Evolutionary conservation across 1,140 invertebrate genomes (phyloP), one percentile per base, ranked within the genome.

Genomic region (Thaumatotibia leucotreta): DNA sequence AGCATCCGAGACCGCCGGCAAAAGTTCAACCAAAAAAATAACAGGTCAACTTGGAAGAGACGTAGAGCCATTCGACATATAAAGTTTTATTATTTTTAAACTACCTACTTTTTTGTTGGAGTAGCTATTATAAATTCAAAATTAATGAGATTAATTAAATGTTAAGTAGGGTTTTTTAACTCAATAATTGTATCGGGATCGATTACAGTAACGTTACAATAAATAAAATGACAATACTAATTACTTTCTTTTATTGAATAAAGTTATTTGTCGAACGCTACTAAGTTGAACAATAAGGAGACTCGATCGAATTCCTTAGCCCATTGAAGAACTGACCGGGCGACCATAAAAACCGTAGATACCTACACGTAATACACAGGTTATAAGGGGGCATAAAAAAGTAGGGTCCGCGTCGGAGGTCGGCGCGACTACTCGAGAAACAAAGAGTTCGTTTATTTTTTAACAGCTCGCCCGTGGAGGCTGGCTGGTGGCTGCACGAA

Each of bases 391-490:
- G 83, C 82, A 90, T 88, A 90, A 90, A 90, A 90, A 90, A 86
- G 82, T 82, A 84, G 86, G 81, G 86, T 84, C 85, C 84, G 86
- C 86, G 86, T 82, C 85, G 88, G 88, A 90, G 88, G 88, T 90
- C 88, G 88, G 81, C 70, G 80, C 78, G 85, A 84, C 86, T 90
- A 86, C 86, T 85, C 86, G 86, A 90, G 88, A 90, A 90, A 91
- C 88, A 91, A 91, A 89, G 88, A 87, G 78, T 86, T 91, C 86
- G 84, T 89, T 91, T 91, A 91, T 91, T 91, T 91, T 91, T 91
- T 91, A 91, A 91, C 88, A 91, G 88, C 88, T 88, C 82, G 85
- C 83, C 82, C 82, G 86, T 88, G 86, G 82, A 84, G 84, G 80
- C 82, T 75, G 81, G 82, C 84, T 82, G 80, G 80, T 75, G 81